Percentiles rank a stretch among this genome's conserved stretches.
Conservation (phyloP, 1,140 invertebrate genomes). For the Drosophila kanapiae region DNA sequence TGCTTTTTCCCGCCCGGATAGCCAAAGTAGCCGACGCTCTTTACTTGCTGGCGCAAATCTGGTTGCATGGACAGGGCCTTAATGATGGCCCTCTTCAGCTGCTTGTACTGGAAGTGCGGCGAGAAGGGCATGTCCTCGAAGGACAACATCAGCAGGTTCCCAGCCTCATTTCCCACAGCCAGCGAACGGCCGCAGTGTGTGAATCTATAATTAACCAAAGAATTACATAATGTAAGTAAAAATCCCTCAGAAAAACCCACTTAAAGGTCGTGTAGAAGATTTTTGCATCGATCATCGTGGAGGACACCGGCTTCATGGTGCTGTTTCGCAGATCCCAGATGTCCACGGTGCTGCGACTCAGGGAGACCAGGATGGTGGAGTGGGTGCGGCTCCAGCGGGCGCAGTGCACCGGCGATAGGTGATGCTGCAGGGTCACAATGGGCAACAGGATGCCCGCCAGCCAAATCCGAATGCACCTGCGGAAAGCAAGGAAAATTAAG, state of each 20-base stretch:
- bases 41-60: conserved; percentile 87
- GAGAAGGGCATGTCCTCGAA: conserved; percentile 90
- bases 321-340: conserved; percentile 91
- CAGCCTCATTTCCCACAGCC: conserved; percentile 88
- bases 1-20: conserved; percentile 62
- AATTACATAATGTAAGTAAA: not conserved
- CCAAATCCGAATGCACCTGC: conserved; percentile 90
- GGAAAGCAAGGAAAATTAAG: not conserved
- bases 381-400: conserved; percentile 93
- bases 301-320: conserved; percentile 88
- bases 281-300: conserved; percentile 80
- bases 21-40: conserved; percentile 86
- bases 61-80: conserved; percentile 88
- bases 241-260: conserved; percentile 25
- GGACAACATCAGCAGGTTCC: conserved; percentile 88
- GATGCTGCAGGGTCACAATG: conserved; percentile 87
- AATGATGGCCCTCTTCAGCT: conserved; percentile 87
- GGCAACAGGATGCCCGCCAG: conserved; percentile 88
- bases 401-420: conserved; percentile 88
- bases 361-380: conserved; percentile 92
- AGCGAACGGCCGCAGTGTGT: conserved; percentile 89
- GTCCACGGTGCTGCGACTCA: conserved; percentile 89
- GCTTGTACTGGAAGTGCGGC: conserved; percentile 88
- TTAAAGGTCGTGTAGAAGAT: conserved; percentile 78
- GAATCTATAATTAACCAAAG: conserved; percentile 85